Evolutionary conservation across 2,113 vertebrate genomes (phyloP), one percentile per base, ranked within the genome.

Genomic region (Ariopsis seemanni): DNA sequence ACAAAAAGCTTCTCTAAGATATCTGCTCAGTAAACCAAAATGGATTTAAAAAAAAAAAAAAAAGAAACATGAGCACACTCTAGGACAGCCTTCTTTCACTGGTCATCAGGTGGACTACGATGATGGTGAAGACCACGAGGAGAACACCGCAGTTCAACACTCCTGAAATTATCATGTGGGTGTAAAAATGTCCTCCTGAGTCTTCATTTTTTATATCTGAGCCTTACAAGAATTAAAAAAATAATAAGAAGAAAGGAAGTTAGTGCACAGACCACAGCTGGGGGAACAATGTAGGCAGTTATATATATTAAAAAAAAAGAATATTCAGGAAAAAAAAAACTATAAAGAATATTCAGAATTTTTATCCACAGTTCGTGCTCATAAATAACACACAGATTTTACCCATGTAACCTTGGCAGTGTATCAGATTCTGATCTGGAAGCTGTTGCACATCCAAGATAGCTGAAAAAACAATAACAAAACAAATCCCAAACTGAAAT

Each of bases 91-190:
- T n/a, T 58, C 6, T 17, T 74, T 62, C 63, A 25, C 60, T 77
- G 60, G 86, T 83, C 79, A 79, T 88, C 1, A 88, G 2, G 30
- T 88, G 86, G n/a, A 90, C 89, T 4, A 63, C 3, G 25, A 53
- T 55, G 67, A 90, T 7, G 18, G 84, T 75, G 42, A 88, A 3
- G 0, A 86, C 11, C 89, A 90, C 88, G 63, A 75, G 42, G 20
- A 90, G 50, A 67, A 88, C 6, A 1, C 86, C 79, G 14, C 27
- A 60, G 65, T 25, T 53, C 53, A 90, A 7, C 18, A 69, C 83
- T 22, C 25, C 30, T 34, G 84, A 86, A 42, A 90, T 69, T 14
- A 88, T 67, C 6, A 83, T 20, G 71, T 90, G 55, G 55, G 67
- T 71, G 1, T 34, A 42, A 84, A 58, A 74, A 2, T 2, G 10